Base-by-base conservation (phyloP, 2,113 vertebrate genomes). In the Cercocebus atys region DNA sequence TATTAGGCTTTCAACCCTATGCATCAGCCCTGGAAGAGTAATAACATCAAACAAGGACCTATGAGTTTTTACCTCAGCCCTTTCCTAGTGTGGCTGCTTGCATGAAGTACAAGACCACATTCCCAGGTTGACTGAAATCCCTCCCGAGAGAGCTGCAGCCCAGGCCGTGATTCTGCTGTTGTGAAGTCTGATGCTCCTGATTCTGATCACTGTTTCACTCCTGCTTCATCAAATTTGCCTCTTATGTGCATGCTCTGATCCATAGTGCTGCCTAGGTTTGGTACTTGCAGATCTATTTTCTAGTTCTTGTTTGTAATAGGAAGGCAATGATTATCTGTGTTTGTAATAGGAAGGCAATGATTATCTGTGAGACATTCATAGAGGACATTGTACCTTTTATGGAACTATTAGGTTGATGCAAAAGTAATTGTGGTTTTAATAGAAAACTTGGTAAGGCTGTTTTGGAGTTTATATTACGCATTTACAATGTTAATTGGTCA, bases 151-250 rank as follows among this genome's bases (percentile, higher is more conserved):
- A 30, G 8, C 0, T 38, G 18, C 12, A 6, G 10, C 27, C n/a
- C 10, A 14, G 3, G 0, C 32, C 14, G 12, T 7, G 1, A 17
- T 14, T 3, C 3, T 16, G 18, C 27, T 0, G 0, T 23, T 38
- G 22, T 85, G 7, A 40, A 50, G 13, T 57, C 40, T 17, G 30
- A 16, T 3, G 6, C 30, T 76, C 32, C 64, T 40, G 20, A 27
- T 9, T 13, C 22, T 5, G 16, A 9, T 4, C 22, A 30, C 2
- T 1, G 8, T 16, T 79, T 35, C 27, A 35, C 61, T 32, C 1
- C 2, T 18, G 43, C 32, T 66, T 82, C 14, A 20, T 8, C 32
- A 61, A 6, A 35, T 72, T 2, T 10, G 3, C 30, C 30, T n/a
- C 20, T n/a, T 47, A 3, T 0, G 25, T 9, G 35, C 10, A 17